A percentile compares a stretch with the other conserved stretches of the same genome.
phyloP scores from a whole-genome alignment of 2,113 vertebrate species.

The Cacatua alba region DNA sequence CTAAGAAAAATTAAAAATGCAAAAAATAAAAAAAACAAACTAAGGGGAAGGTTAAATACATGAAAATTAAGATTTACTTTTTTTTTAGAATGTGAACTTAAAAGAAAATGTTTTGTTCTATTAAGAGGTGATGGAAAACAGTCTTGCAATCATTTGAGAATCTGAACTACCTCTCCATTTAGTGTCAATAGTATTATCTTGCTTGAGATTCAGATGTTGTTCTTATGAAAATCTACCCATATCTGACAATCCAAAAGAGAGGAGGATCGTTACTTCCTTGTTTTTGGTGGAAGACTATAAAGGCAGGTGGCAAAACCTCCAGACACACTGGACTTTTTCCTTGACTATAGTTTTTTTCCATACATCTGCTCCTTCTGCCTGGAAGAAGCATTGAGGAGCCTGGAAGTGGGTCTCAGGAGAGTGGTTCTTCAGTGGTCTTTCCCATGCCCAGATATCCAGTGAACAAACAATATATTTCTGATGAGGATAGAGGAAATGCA shows the following conservation, averaged over 20 bases:
- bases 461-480: neutral
- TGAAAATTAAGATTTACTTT: neutral
- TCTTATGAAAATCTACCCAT: neutral
- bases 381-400: neutral
- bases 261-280: neutral
- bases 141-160: neutral
- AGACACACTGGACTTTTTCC: neutral
- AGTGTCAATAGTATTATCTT: neutral
- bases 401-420: neutral
- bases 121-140: neutral
- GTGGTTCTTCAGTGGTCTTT: neutral
- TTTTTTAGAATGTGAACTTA: neutral
- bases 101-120: neutral
- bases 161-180: neutral
- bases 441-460: neutral
- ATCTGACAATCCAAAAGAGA: neutral
- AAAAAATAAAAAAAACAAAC: neutral
- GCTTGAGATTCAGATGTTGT: neutral
- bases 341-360: neutral
- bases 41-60: accelerated
- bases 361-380: neutral
- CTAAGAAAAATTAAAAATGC: neutral
- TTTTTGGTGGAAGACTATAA: neutral
- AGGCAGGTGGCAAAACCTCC: neutral
- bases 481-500: neutral